Base-by-base conservation (phyloP, 2,113 vertebrate species). In the Mirounga angustirostris region DNA sequence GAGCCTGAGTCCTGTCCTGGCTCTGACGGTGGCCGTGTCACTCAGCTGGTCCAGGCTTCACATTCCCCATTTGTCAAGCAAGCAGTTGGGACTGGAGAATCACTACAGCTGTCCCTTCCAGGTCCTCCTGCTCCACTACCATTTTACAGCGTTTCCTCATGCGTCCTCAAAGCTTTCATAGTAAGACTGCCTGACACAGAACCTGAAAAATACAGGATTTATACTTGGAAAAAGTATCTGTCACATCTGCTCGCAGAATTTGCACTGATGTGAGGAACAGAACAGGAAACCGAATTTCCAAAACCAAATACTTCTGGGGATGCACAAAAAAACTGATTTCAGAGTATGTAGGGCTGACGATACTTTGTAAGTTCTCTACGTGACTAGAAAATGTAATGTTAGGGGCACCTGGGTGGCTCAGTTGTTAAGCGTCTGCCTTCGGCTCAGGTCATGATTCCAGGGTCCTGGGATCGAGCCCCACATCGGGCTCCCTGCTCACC, bases 141-240 rank as follows among this genome's bases (percentile, higher is more conserved):
- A n/a, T 11, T 33, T 89, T 18, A 93, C 12, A 58, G 0, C 8
- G 26, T 40, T 65, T 89, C 91, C 43, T 89, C 36, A 5, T 3
- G 10, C 22, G 59, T 40, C 46, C 69, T 88, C 91, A 71, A 0
- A 56, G 40, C 19, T 91, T 67, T 89, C 65, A 33, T 1, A 61
- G 80, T 21, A 85, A 73, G 79, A 94, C 2, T 81, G 65, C 91
- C 84, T 63, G 78, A 67, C 67, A 76, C 18, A 46, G n/a, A 95
- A 84, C 50, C 15, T 67, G n/a, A 76, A 94, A 88, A 74, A 76
- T 33, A 56, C 16, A 81, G 30, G 50, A 84, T 22, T 54, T 50
- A 52, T 92, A 82, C 10, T 0, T 12, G 26, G 11, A 50, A 46
- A 50, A 26, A 52, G 18, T 12, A 52, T 33, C 63, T 83, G 26